Percentiles rank a stretch among this genome's conserved stretches.
Evolutionary conservation across 1,140 invertebrate species (phyloP).

Genomic region (Drosophila rhopaloa): DNA sequence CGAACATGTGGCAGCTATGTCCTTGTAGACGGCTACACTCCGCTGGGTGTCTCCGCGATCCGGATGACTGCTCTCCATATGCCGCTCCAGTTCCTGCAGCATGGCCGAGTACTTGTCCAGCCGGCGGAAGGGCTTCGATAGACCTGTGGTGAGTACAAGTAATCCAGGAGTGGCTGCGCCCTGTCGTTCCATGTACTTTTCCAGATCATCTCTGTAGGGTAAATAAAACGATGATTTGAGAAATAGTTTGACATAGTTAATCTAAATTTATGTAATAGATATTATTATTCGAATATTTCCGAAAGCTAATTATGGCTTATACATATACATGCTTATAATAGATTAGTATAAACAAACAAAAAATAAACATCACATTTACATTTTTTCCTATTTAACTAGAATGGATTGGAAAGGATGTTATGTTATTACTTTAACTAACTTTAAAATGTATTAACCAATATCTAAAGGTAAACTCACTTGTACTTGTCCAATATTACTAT

Average conservation of each 20-base stretch:
- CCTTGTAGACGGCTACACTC: slow-evolving; percentile 96
- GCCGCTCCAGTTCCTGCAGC: slow-evolving; percentile 97
- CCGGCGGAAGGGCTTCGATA: slow-evolving; percentile 97
- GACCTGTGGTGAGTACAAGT: slow-evolving; percentile 94
- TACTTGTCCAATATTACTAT: slow-evolving; percentile 96
- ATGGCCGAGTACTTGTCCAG: slow-evolving; percentile 97
- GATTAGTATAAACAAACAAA: too few relatives aligned
- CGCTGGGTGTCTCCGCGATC: slow-evolving; percentile 98
- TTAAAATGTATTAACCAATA: neutral
- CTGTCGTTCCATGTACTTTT: slow-evolving; percentile 93
- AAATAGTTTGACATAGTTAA: too few relatives aligned
- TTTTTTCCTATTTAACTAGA: too few relatives aligned
- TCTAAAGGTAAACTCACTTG: slow-evolving; percentile 87
- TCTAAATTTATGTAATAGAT: too few relatives aligned
- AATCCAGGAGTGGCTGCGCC: slow-evolving; percentile 93
- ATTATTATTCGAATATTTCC: too few relatives aligned
- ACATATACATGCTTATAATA: too few relatives aligned
- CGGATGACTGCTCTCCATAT: slow-evolving; percentile 97
- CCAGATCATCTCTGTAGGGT: slow-evolving; percentile 90
- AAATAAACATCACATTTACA: too few relatives aligned
- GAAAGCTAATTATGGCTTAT: too few relatives aligned
- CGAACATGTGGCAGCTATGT: slow-evolving; percentile 94
- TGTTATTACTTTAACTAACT: neutral
- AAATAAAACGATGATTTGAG: neutral
- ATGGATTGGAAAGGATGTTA: too few relatives aligned